Conservation (phyloP, 2,113 vertebrate species). For the Ginglymostoma cirratum region DNA sequence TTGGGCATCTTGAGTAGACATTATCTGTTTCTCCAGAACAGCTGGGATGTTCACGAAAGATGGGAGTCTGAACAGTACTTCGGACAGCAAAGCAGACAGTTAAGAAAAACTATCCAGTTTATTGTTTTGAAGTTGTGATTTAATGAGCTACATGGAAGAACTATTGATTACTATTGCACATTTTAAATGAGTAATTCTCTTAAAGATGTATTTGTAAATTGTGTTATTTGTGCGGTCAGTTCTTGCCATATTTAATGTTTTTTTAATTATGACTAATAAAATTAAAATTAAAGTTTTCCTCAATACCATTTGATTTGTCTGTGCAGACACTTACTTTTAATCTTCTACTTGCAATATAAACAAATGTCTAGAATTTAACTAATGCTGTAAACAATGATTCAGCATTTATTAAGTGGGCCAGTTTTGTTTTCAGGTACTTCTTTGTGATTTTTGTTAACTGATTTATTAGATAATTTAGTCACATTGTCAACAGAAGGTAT, state of each 20-base stretch:
- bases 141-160: background rate
- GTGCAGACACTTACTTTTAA: background rate
- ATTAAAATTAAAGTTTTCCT: constrained; percentile 16
- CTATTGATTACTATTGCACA: background rate
- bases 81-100: background rate
- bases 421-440: too few species aligned
- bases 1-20: background rate
- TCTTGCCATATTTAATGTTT: background rate
- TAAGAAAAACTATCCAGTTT: background rate
- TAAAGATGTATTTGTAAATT: background rate
- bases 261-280: background rate
- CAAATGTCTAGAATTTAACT: background rate
- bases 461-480: too few species aligned
- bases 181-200: background rate
- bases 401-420: too few species aligned
- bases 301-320: background rate
- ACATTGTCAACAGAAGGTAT: too few species aligned
- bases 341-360: background rate
- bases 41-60: background rate
- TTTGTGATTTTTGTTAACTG: too few species aligned
- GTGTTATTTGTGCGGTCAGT: background rate
- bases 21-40: too few species aligned
- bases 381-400: too few species aligned
- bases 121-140: background rate
- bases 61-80: background rate